phyloP scores from a whole-genome alignment of 2,888 invertebrate species.

The Cyclophora punctaria region DNA sequence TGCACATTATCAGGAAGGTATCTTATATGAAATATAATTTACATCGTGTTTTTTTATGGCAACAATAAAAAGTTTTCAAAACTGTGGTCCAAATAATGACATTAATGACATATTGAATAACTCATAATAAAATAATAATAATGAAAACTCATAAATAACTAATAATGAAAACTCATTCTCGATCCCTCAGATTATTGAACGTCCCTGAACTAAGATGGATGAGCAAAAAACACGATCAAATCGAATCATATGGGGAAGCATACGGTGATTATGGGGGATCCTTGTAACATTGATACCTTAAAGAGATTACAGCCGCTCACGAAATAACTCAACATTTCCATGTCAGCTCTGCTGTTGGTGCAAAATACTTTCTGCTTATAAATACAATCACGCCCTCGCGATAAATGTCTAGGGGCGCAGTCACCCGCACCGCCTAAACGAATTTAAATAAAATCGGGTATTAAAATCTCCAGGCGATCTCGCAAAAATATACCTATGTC shows the following conservation, averaged over 20 bases:
- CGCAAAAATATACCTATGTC: slow-evolving; percentile 73
- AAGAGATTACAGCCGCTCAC: slow-evolving; percentile 16
- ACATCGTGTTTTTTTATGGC: no score
- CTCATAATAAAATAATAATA: no score
- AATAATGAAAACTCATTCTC: background rate
- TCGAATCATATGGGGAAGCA: slow-evolving; percentile 25
- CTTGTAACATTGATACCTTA: slow-evolving; percentile 17
- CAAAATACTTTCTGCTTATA: slow-evolving; percentile 49
- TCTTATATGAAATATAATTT: no score
- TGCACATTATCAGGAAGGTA: no score
- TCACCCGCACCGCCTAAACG: slow-evolving; percentile 65
- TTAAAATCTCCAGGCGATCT: slow-evolving; percentile 71
- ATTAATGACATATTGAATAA: no score
- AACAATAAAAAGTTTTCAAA: no score
- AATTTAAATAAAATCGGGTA: slow-evolving; percentile 74
- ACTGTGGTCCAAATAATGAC: no score
- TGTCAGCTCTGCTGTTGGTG: slow-evolving; percentile 19
- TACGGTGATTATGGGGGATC: slow-evolving; percentile 21
- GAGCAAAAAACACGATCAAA: slow-evolving; percentile 26
- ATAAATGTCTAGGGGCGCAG: slow-evolving; percentile 66
- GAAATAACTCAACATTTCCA: slow-evolving; percentile 18
- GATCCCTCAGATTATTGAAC: slow-evolving; percentile 22
- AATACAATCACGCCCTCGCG: slow-evolving; percentile 66
- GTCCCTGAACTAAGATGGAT: slow-evolving; percentile 29
- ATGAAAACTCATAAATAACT: no score